Base-by-base conservation (phyloP, 2,888 invertebrate genomes). In the Acholoe squamosa region DNA sequence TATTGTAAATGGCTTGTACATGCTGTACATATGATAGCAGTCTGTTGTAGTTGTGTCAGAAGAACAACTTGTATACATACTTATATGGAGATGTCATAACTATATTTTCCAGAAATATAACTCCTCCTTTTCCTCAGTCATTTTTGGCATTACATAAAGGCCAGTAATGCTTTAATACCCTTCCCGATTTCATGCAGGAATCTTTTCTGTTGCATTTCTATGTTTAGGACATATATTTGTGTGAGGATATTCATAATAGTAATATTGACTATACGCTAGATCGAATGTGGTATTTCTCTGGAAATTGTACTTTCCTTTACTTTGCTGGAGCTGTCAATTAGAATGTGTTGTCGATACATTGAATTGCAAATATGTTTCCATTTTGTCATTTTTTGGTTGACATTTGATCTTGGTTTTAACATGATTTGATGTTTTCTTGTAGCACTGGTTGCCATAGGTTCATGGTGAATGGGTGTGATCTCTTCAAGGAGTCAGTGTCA, bases 1-100 rank as follows among this genome's bases (percentile, higher is more conserved):
- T 54, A 86, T 86, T 86, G 86, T 86, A 86, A 86, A 86, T 86
- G 86, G 52, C 54, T 33, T 86, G 86, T 86, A 86, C 86, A 86
- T 31, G 56, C 86, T 86, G 86, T 86, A 86, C 28, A 86, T 86
- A 86, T 54, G 5, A 80, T 80, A 80, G 80, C 80, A 43, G 33
- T 19, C 14, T 43, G 33, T 80, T 80, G 80, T 80, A 80, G 80
- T 80, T 3, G 33, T 22, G 80, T 80, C 71, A 5, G 16, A 28
- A 34, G 80, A 43, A 22, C 16, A 34, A 56, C 86, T 33, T 86
- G 31, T 86, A 86, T 86, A 86, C 54, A 56, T 52, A 86, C 56
- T 28, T 52, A 86, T 86, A 86, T 86, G 52, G 7, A 54, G 52
- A 86, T 86, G 54, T 56, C 28, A 86, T 16, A 86, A 22, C 52